Evolutionary conservation across 2,888 invertebrate genomes (phyloP), one percentile per base, ranked within the genome.

Genomic region (Cybosia mesomella): DNA sequence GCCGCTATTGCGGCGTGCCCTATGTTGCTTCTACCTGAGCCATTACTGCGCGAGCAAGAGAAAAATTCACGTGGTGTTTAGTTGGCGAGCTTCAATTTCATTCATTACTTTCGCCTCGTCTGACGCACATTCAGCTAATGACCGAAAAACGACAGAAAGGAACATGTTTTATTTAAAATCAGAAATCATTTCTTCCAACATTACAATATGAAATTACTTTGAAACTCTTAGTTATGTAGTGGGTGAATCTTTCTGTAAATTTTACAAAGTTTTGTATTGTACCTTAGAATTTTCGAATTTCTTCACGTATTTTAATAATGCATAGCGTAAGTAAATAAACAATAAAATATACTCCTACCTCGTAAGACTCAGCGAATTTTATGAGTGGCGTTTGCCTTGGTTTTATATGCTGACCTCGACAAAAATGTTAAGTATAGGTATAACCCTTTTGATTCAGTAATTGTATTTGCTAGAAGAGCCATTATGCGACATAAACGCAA

Each of bases 401-500:
- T 73, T 64, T 67, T 73, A 65, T 69, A 68, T 66, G 55, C 59
- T 63, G 68, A 68, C 75, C 65, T 75, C 61, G 49, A 63, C 43
- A 57, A 11, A 61, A 49, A 54, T 22, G 54, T 53, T 57, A 43
- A 57, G 49, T 49, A n/a, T 57, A 43, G 53, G 49, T 49, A n/a
- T 18, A n/a, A 9, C 49, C n/a, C 62, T 58, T 58, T 58, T 57
- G 28, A 18, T 69, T 24, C n/a, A 36, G 10, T 11, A 39, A 28
- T 57, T 28, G 2, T 68, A 11, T 54, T 66, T 66, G 15, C 43
- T 55, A 34, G 49, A 62, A 36, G 13, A 39, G 73, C 74, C 75
- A 77, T 79, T 79, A 78, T 68, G 76, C 70, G 80, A 79, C 80
- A 81, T 74, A 70, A 70, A 74, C 75, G 69, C n/a, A n/a, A n/a